These are phyloP conservation scores for Hedya salicella DNA, from an alignment of 2,888 invertebrate species.

Conservation along the genomic window DNA sequence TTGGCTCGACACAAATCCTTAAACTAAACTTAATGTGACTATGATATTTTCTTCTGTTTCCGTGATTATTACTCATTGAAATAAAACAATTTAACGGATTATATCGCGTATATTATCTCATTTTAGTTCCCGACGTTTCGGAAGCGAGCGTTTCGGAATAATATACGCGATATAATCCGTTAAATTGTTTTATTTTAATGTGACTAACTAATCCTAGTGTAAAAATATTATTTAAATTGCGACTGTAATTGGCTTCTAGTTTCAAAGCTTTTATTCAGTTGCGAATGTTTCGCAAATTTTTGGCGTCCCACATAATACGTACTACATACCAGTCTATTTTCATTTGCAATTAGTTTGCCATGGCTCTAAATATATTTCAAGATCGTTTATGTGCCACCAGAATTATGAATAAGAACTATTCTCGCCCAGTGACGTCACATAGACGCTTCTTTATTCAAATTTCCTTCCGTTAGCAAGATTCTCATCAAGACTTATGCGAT, in stretches of 20 bases:
- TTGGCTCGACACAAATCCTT: constrained; percentile 19
- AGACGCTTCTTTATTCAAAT: constrained; percentile 53
- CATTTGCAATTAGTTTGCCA: constrained; percentile 32
- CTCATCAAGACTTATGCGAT: constrained; percentile 43
- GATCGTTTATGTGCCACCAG: constrained; percentile 32
- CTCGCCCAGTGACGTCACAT: constrained; percentile 49
- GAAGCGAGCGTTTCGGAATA: too few relatives aligned
- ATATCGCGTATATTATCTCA: too few relatives aligned
- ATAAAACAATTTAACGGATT: too few relatives aligned
- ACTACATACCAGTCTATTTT: constrained; percentile 31
- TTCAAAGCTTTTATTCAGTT: neutral
- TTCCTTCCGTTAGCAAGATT: constrained; percentile 55
- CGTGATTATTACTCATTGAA: too few relatives aligned
- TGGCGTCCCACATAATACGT: constrained; percentile 24
- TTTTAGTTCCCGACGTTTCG: too few relatives aligned
- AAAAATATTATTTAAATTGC: constrained; percentile 12
- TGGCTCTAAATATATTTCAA: constrained; percentile 30
- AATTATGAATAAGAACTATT: constrained; percentile 49
- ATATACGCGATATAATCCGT: too few relatives aligned
- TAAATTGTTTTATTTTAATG: too few relatives aligned
- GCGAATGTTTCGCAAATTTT: constrained; percentile 3
- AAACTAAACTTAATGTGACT: constrained; percentile 23
- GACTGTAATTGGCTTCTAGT: constrained; percentile 13
- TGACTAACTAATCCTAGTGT: neutral
- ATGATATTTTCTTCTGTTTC: too few relatives aligned